phyloP scores from a whole-genome alignment of 2,797 vertebrate species.

The Tiaroga cobitis region DNA sequence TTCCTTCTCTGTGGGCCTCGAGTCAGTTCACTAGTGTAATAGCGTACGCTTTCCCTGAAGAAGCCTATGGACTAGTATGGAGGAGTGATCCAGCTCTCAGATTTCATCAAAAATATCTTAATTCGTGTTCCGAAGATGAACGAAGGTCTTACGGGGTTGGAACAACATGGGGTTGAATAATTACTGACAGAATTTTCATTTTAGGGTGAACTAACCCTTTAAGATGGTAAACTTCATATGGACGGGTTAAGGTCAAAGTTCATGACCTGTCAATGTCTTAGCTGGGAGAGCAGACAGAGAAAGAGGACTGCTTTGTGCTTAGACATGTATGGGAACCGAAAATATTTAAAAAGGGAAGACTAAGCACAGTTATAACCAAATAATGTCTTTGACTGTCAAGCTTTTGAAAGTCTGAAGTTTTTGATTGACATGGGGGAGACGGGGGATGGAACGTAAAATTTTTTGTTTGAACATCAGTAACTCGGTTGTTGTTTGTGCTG shows the following conservation, averaged over 20 bases:
- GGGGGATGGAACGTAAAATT: neutral
- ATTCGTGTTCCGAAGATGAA: too few relatives aligned
- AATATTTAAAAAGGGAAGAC: neutral
- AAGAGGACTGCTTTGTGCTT: conserved; percentile 2
- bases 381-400: neutral
- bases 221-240: conserved; percentile 1
- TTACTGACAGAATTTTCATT: too few relatives aligned
- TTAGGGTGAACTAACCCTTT: too few relatives aligned
- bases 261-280: conserved; percentile 16
- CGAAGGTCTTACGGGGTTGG: too few relatives aligned
- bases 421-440: neutral
- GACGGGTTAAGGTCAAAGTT: conserved; percentile 37
- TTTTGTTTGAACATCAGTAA: neutral
- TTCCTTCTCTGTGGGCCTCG: too few relatives aligned
- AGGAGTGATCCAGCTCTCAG: too few relatives aligned
- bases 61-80: too few relatives aligned
- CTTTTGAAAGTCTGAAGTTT: neutral
- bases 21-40: too few relatives aligned
- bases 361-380: neutral
- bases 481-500: neutral
- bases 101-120: too few relatives aligned
- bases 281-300: neutral
- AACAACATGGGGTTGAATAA: too few relatives aligned
- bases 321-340: neutral
- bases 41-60: too few relatives aligned